phyloP scores from a whole-genome alignment of 2,888 invertebrate genomes.

The Ernsta delagoae region DNA sequence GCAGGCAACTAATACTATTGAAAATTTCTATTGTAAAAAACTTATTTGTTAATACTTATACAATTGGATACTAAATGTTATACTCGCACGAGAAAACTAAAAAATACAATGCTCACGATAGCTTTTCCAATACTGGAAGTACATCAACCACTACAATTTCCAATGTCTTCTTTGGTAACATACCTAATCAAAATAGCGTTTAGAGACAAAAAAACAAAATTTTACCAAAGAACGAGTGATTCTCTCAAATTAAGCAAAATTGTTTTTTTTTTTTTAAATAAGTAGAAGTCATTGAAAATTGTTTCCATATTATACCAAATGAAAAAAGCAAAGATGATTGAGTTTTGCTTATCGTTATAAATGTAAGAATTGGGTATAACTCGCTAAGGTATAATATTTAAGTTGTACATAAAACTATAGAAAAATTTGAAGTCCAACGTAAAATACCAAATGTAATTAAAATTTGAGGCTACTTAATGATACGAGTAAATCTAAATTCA shows the following conservation, averaged over 20 bases:
- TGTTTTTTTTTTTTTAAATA: too few relatives aligned
- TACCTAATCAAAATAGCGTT: not conserved
- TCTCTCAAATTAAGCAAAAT: too few relatives aligned
- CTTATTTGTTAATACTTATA: not conserved
- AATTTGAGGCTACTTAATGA: constrained; percentile 28
- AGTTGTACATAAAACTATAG: not conserved
- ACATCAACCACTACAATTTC: constrained; percentile 23
- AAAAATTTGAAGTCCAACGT: constrained; percentile 3
- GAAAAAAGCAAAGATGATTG: constrained; percentile 29
- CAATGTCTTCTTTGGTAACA: constrained; percentile 23
- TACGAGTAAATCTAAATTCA: constrained; percentile 33
- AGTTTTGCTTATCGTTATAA: constrained; percentile 32
- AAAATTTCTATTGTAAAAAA: not conserved
- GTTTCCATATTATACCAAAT: constrained; percentile 17
- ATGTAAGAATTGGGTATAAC: constrained; percentile 29
- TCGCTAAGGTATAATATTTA: constrained; percentile 15
- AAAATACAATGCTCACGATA: constrained; percentile 34
- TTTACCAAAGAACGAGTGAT: too few relatives aligned
- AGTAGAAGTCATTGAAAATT: not conserved
- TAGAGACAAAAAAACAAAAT: too few relatives aligned
- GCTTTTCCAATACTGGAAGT: constrained; percentile 30
- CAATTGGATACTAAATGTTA: constrained; percentile 17
- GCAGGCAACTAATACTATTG: constrained; percentile 25
- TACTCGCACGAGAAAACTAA: constrained; percentile 22
- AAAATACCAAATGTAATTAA: constrained; percentile 17